phyloP scores from a whole-genome alignment of 2,113 vertebrate species.

The Gymnocephalus cernua region DNA sequence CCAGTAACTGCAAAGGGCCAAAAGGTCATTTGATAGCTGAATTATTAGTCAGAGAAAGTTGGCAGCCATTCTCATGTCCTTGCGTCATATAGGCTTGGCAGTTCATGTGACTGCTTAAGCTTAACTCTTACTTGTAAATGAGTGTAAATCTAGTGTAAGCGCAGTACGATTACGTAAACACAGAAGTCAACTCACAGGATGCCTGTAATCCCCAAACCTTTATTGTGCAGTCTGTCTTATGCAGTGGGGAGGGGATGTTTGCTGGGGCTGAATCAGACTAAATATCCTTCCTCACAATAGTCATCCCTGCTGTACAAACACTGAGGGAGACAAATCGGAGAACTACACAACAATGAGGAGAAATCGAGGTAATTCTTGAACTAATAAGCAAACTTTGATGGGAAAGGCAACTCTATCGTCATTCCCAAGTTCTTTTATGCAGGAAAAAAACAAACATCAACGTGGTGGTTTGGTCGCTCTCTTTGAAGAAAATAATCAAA shows the following conservation, averaged over 20 bases:
- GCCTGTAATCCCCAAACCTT: conserved; percentile 25
- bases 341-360: conserved; percentile 76
- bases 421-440: conserved; percentile 63
- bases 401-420: conserved; percentile 48
- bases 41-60: neutral
- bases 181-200: conserved; percentile 43
- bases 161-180: neutral
- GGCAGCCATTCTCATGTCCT: neutral
- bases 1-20: neutral
- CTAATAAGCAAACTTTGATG: conserved; percentile 83
- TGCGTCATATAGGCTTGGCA: neutral
- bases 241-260: conserved; percentile 72
- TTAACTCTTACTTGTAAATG: neutral
- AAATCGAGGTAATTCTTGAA: conserved; percentile 65
- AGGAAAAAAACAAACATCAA: conserved; percentile 56
- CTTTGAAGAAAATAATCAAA: conserved; percentile 69
- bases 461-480: conserved; percentile 40
- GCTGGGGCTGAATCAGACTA: conserved; percentile 74
- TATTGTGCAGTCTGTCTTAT: conserved; percentile 59
- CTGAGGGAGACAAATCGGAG: conserved; percentile 48
- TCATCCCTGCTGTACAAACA: conserved; percentile 78
- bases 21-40: neutral
- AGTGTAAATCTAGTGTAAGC: conserved; percentile 5
- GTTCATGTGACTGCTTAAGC: neutral
- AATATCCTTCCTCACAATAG: conserved; percentile 83